Evolutionary conservation across 2,797 vertebrate genomes (phyloP), one percentile per base, ranked within the genome.

Genomic region (Prunella strophiata): DNA sequence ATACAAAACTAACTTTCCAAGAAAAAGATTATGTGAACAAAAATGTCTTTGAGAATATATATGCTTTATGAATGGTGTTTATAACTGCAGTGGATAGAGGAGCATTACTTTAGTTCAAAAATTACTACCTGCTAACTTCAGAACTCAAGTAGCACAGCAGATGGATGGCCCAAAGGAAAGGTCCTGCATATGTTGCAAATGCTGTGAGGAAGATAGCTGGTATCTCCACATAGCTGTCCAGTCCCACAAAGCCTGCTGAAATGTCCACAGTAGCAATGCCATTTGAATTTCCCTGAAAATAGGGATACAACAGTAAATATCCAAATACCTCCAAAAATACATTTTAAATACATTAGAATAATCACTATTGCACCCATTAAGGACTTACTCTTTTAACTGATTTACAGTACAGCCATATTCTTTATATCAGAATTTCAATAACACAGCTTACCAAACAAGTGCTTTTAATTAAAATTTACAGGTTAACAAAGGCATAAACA

Each of bases 231-330:
- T 99, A 99, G 91, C 98, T 98, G 72, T 99, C 98, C 74, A 99
- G 97, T 40, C 99, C 99, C 77, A 99, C 98, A 50, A 99, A 99
- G 77, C 99, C 99, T 7, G 99, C 99, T 1, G 99, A 99, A 94
- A 99, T 96, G 97, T 99, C 99, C 51, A 99, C 98, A 1, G 98
- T 99, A 93, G 98, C 98, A 25, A 99, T 99, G 96, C 98, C 99
- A 96, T 99, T 99, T 88, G 99, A 99, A 96, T 99, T 99, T 13
- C 99, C 99, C 99, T 99, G 97, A 87, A 96, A 97, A 83, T 2
- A 59, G 13, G 62, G 61, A 88, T 83, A 68, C 88, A 94, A 70
- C 17, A 23, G 21, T 51, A 74, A 74, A 83, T 25, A 82, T 36
- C 72, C 17, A 74, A 67, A 32, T 36, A 71, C 5, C 4, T 51